phyloP scores from a whole-genome alignment of 2,113 vertebrate genomes.

The Semnopithecus entellus region DNA sequence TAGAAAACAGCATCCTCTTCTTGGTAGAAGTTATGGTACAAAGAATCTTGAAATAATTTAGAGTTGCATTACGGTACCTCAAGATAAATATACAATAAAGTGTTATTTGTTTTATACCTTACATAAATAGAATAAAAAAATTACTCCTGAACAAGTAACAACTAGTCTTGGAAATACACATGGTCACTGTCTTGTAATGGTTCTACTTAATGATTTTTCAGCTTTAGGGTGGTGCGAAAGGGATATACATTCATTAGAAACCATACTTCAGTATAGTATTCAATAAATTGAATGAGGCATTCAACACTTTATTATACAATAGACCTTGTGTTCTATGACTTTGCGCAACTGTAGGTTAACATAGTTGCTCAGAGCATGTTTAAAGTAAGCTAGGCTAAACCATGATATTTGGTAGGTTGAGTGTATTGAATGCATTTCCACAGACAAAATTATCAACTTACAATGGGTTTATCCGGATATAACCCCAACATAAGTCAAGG shows the following conservation, averaged over 20 bases:
- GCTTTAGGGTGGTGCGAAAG: not conserved
- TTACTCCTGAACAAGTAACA: not conserved
- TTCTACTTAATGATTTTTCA: not conserved
- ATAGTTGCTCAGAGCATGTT: not conserved
- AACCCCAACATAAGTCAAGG: not conserved
- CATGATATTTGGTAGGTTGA: not conserved
- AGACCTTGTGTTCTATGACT: not conserved
- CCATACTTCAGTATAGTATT: not conserved
- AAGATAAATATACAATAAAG: conserved; percentile 9
- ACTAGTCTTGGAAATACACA: not conserved
- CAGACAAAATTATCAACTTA: not conserved
- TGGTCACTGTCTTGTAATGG: not conserved
- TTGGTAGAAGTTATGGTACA: not conserved
- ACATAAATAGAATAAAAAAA: not conserved
- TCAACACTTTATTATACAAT: not conserved
- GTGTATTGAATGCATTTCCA: not conserved
- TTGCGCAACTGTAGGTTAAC: not conserved
- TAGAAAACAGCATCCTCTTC: not conserved
- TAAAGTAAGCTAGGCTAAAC: not conserved
- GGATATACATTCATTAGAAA: not conserved
- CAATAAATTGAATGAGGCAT: not conserved
- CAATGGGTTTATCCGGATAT: not conserved
- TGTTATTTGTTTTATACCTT: not conserved
- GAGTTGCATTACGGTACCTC: not conserved
- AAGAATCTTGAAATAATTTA: not conserved